Conservation (phyloP, 1,140 invertebrate genomes). For the Portunus trituberculatus region DNA sequence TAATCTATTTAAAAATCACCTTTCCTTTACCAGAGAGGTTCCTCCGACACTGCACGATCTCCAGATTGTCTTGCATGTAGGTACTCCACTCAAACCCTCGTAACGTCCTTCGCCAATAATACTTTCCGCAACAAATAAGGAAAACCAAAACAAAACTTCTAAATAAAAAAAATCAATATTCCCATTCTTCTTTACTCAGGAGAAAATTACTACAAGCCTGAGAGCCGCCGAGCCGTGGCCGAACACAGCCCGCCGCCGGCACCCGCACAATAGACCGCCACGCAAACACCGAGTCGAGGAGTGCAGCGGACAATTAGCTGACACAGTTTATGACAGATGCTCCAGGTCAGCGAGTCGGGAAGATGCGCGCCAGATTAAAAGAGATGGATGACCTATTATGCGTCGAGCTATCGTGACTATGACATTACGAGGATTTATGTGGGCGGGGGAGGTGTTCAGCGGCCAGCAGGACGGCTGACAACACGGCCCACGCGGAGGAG, state of each 20-base stretch:
- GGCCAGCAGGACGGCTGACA: not conserved
- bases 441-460: conserved; percentile 3
- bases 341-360: not conserved
- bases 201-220: not conserved
- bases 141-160: no score
- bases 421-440: conserved; percentile 13
- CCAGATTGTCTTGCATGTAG: no score
- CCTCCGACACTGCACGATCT: no score
- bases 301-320: not conserved
- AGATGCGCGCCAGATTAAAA: conserved; percentile 20
- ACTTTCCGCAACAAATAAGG: no score
- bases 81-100: no score
- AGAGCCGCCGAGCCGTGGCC: not conserved
- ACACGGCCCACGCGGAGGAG: not conserved
- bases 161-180: not conserved
- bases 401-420: not conserved
- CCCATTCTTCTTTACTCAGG: no score
- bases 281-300: not conserved
- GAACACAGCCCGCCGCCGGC: not conserved
- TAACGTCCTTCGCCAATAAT: not conserved
- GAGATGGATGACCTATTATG: conserved; percentile 22
- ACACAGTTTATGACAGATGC: conserved; percentile 22
- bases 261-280: not conserved
- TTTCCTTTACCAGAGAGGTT: no score
- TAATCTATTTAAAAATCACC: no score